Evolutionary conservation across 2,113 vertebrate species (phyloP).

Genomic region (Platysteira castanea): DNA sequence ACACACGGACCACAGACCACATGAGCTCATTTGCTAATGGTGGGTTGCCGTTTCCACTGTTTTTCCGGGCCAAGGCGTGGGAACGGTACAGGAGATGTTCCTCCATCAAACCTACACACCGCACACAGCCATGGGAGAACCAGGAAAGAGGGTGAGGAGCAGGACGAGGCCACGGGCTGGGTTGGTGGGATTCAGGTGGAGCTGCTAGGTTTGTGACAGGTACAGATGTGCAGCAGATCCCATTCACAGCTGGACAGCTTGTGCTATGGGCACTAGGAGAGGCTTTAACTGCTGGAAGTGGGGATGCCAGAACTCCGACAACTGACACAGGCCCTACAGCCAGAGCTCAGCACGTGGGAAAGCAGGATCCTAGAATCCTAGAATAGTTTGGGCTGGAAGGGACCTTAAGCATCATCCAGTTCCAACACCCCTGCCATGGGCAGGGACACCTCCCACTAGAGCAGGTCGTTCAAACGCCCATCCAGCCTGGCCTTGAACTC

Average conservation of each 20-base stretch:
- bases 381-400: not conserved
- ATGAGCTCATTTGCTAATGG: not conserved
- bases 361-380: not conserved
- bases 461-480: not conserved
- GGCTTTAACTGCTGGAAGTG: not conserved
- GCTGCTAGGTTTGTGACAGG: not conserved
- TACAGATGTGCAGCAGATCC: not conserved
- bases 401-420: not conserved
- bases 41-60: not conserved
- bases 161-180: accelerated
- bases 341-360: not conserved
- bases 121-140: accelerated
- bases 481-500: not conserved
- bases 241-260: accelerated
- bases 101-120: accelerated
- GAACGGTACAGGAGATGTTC: accelerated
- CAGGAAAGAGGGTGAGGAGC: accelerated
- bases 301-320: accelerated
- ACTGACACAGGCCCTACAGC: not conserved
- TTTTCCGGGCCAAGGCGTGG: not conserved
- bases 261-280: not conserved
- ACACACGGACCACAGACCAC: not conserved
- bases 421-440: not conserved
- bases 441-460: not conserved
- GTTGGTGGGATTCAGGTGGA: not conserved